phyloP scores from a whole-genome alignment of 2,888 invertebrate genomes.

The Eumerus sabulonum region DNA sequence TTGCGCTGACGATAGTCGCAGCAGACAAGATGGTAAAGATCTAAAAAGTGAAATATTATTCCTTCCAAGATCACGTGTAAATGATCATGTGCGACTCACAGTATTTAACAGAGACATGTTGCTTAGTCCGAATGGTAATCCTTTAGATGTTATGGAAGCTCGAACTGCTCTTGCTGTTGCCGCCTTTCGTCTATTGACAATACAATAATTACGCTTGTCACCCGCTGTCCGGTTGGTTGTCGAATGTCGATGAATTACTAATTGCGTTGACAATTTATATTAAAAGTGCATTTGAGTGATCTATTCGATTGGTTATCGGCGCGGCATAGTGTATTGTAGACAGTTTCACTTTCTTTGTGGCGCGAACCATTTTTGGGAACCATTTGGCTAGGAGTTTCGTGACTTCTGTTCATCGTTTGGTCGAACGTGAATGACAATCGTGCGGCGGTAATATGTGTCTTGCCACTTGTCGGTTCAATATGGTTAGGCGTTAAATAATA shows the following conservation, averaged over 20 bases:
- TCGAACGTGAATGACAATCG: constrained; percentile 30
- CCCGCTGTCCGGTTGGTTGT: constrained; percentile 34
- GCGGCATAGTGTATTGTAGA: not conserved
- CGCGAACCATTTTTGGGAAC: constrained; percentile 50
- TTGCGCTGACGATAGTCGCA: constrained; percentile 38
- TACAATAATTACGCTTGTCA: constrained; percentile 44
- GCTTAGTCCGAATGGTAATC: constrained; percentile 1
- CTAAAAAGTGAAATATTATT: not conserved
- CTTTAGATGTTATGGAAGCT: constrained; percentile 3
- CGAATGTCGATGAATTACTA: constrained; percentile 72
- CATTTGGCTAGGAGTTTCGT: constrained; percentile 37
- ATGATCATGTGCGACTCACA: constrained; percentile 19
- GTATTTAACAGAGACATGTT: constrained; percentile 55
- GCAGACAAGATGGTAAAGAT: constrained; percentile 30
- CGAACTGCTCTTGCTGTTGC: not conserved
- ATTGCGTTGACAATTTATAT: constrained; percentile 74
- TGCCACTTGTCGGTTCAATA: constrained; percentile 17
- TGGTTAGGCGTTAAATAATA: constrained; percentile 24
- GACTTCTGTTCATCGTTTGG: constrained; percentile 30
- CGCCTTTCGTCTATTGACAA: not conserved
- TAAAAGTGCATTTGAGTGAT: constrained; percentile 46
- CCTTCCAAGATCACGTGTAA: too few species aligned
- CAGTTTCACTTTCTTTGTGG: constrained; percentile 60
- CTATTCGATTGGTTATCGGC: too few species aligned
- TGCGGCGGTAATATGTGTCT: constrained; percentile 7